Conservation (phyloP, 2,797 vertebrate species). For the Halcyon smyrnensis region DNA sequence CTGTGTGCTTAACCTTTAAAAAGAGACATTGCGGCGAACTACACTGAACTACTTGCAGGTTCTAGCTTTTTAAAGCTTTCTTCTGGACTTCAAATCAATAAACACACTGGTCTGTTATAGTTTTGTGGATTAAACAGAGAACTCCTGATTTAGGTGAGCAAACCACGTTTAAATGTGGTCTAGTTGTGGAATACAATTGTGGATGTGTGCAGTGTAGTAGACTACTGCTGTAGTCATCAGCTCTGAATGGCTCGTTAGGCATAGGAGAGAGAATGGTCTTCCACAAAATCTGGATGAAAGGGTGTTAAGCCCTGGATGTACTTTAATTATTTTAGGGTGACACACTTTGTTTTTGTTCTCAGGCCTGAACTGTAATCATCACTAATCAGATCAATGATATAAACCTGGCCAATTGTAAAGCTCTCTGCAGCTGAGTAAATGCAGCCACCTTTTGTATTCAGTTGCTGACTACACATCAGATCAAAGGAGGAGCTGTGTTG, state of each 20-base stretch:
- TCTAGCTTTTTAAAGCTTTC: background rate
- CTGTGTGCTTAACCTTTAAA: background rate
- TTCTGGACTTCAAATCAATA: background rate
- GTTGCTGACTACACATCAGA: background rate
- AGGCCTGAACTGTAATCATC: background rate
- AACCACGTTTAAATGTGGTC: background rate
- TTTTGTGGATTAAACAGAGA: background rate
- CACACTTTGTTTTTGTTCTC: background rate
- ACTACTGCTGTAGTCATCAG: background rate
- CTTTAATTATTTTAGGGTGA: background rate
- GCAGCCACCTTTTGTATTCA: background rate
- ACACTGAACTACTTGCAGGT: background rate
- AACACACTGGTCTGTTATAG: background rate
- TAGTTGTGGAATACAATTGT: background rate
- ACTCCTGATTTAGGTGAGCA: background rate
- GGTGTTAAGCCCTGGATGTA: background rate
- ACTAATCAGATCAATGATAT: background rate
- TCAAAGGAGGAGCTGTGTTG: slow-evolving; percentile 40
- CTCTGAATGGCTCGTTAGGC: background rate
- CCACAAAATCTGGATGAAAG: background rate
- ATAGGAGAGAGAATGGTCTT: background rate
- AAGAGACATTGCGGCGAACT: background rate
- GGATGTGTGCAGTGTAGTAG: background rate
- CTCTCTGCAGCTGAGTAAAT: fast-evolving
- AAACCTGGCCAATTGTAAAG: background rate